Evolutionary conservation across 53 echinoderm and acorn worm species (phyloP), one percentile per base, ranked within the genome.

Genomic region (Pentamera pediparva): DNA sequence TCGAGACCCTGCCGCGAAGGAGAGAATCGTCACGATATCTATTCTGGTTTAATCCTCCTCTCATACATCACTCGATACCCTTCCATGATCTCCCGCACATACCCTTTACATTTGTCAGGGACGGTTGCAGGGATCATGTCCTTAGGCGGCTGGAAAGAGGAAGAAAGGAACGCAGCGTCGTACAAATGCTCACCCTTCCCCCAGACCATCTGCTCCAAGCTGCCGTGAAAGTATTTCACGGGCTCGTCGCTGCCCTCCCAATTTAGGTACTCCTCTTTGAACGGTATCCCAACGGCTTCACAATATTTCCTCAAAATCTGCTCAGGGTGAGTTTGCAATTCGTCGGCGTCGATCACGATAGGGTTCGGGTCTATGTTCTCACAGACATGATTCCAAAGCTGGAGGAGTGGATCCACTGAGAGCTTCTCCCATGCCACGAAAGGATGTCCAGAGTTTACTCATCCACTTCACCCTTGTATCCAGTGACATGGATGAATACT

Each of bases 381-480:
- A 29, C 70, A 32, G 49, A 70, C 70, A 35, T 70, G 35, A 8
- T 51, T 48, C 50, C 52, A 70, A 31, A 31, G 35, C 18, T 70
- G 32, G 18, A 48, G 51, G 31, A 70, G 52, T 3, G 70, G 49
- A 29, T 70, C 70, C 24, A 32, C 6, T 0, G 70, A 70, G 32
- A 51, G 49, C 28, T 70, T 51, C 48, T 70, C 70, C 70, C 70
- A 70, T 3, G 27, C 70, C 52, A 50, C 51, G 7, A 70, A 70
- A 11, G 70, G 70, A 30, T 70, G 70, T n/a, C n/a, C n/a, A n/a
- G n/a, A n/a, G n/a, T n/a, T n/a, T n/a, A n/a, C n/a, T n/a, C n/a
- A n/a, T n/a, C n/a, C n/a, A n/a, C n/a, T n/a, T n/a, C n/a, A n/a
- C n/a, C n/a, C n/a, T n/a, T n/a, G n/a, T n/a, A n/a, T n/a, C n/a